phyloP scores from a whole-genome alignment of 2,797 vertebrate genomes.

The Falco concolor region DNA sequence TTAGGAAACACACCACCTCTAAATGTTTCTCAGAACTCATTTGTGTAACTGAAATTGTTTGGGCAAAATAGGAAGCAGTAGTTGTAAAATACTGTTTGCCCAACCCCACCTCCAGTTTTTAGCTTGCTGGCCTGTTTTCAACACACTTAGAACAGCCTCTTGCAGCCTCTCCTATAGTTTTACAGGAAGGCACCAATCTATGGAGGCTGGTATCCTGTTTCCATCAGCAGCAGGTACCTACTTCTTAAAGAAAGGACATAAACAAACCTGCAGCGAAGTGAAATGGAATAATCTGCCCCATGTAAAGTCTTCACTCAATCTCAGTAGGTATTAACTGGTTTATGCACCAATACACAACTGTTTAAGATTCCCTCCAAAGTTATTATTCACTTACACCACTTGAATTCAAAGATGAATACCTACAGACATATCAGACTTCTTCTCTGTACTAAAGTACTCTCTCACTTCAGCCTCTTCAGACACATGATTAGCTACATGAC shows the following conservation, averaged over 20 bases:
- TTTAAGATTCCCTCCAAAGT: background rate
- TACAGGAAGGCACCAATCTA: background rate
- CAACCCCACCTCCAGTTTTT: background rate
- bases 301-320: background rate
- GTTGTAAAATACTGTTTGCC: background rate
- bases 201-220: background rate
- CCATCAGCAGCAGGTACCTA: background rate
- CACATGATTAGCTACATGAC: background rate
- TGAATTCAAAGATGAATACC: background rate
- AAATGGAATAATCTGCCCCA: background rate
- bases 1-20: background rate
- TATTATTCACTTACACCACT: background rate
- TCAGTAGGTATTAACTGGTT: background rate
- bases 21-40: background rate
- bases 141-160: background rate
- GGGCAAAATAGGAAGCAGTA: background rate
- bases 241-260: background rate
- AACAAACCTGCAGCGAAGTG: background rate
- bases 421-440: background rate
- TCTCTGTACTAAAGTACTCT: background rate
- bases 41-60: background rate
- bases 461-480: background rate
- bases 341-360: background rate
- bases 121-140: background rate
- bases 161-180: background rate